Evolutionary conservation across 2,888 invertebrate species (phyloP), one percentile per base, ranked within the genome.

Genomic region (Limenitis camilla): DNA sequence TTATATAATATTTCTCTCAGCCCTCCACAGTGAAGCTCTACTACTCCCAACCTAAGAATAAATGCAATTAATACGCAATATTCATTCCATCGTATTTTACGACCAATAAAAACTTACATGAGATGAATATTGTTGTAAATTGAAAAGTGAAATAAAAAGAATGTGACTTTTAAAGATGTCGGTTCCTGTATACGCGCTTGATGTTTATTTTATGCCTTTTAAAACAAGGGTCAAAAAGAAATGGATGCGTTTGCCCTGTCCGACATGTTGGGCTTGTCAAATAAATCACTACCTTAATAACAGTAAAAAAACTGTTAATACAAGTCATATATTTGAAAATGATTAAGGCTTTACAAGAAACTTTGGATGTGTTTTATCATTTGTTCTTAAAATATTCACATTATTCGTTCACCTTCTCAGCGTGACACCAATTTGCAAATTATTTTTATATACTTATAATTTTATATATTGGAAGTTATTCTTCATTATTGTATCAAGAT

Each of bases 231-330:
- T 74, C 76, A 57, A 65, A 65, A 63, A 69, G 69, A 68, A 70
- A 72, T 74, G 72, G 74, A 74, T 72, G 78, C 82, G 78, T 81
- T 80, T 78, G 78, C 72, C 63, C 74, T 75, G 76, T 69, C 71
- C 74, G 69, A 72, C 76, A 72, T 75, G 78, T 75, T 67, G 60
- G 62, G 62, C 66, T 69, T 74, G 78, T 78, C 77, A 73, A 68
- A 85, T 85, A 86, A 86, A 86, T 84, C 83, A 82, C 73, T 67
- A 65, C 66, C 67, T 71, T 77, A 75, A 79, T 80, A 82, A 81
- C 77, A 76, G 74, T 71, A 79, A 76, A 75, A 75, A 73, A 71
- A 73, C 65, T 72, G 70, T 72, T 73, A 72, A 69, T 73, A 71
- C 69, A 69, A 70, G 71, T 72, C 58, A 74, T 76, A 76, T 74